phyloP scores from a whole-genome alignment of 2,888 invertebrate species.

The Idaea dimidiata region DNA sequence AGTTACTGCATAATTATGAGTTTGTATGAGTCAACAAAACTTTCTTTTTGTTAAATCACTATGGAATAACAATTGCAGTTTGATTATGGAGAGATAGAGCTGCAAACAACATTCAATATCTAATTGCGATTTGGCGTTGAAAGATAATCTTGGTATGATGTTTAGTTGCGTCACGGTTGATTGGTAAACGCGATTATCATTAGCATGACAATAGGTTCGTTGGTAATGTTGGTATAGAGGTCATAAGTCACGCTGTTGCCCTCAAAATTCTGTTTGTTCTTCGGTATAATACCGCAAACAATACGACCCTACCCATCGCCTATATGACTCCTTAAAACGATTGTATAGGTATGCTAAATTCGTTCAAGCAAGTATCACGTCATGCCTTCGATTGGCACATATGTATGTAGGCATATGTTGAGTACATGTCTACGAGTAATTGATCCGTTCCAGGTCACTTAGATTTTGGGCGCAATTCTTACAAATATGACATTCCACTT shows the following conservation, averaged over 20 bases:
- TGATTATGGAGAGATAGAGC: not conserved
- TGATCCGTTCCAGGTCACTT: slow-evolving; percentile 49
- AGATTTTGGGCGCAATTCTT: slow-evolving; percentile 37
- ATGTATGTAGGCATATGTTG: slow-evolving; percentile 26
- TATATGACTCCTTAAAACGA: slow-evolving; percentile 51
- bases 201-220: slow-evolving; percentile 63
- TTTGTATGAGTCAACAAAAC: slow-evolving; percentile 19
- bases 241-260: slow-evolving; percentile 65
- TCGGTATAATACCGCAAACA: slow-evolving; percentile 55
- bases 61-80: not conserved
- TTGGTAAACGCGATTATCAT: slow-evolving; percentile 49
- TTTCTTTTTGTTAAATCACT: not conserved
- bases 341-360: slow-evolving; percentile 54
- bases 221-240: slow-evolving; percentile 51
- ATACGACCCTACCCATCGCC: slow-evolving; percentile 65
- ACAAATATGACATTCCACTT: not conserved
- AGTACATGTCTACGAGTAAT: slow-evolving; percentile 37
- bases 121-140: slow-evolving; percentile 21
- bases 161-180: slow-evolving; percentile 48
- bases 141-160: slow-evolving; percentile 11
- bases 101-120: slow-evolving; percentile 20
- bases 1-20: slow-evolving; percentile 8
- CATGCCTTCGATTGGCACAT: slow-evolving; percentile 39
- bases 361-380: slow-evolving; percentile 44
- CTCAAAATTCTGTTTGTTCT: slow-evolving; percentile 54